Evolutionary conservation across 2,113 vertebrate genomes (phyloP), one percentile per base, ranked within the genome.

Genomic region (Blennius ocellaris): DNA sequence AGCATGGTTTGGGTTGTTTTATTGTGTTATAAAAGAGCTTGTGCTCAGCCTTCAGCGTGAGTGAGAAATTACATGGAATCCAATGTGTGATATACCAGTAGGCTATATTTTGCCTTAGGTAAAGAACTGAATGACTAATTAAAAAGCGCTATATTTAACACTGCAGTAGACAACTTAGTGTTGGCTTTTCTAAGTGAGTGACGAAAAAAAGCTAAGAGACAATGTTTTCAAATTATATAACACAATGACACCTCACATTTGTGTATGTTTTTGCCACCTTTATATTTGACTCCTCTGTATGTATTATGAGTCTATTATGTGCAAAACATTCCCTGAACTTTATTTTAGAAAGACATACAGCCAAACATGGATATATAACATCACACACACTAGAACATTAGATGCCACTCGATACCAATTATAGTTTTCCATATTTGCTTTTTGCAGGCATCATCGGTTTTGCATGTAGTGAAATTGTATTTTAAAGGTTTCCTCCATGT

Each of bases 141-240:
- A 76, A 85, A 69, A 67, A 61, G 57, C 52, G 49, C 69, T 77
- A 80, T 82, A 80, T 80, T 79, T 80, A 82, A 74, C 50, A 5
- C 51, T 56, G 57, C 65, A 66, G 64, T 39, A 49, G 38, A 54
- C 58, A 76, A 80, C 57, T 70, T 73, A 69, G 65, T 50, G 56
- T 78, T 47, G 12, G 37, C 48, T 52, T 70, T 70, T 64, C 40
- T 44, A 82, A 47, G 56, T 11, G 36, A 7, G 30, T 12, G 17
- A 48, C 17, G 8, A 61, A 38, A 3, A 3, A 9, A 55, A 9
- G 56, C 6, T 5, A 39, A 72, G 36, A 59, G 38, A 21, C 67
- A 17, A 21, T 10, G 11, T 49, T 72, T 30, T 61, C 6, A 63
- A 50, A 39, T 37, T 6, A 47, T 36, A 4, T 45, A 57, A 50